Evolutionary conservation across 2,113 vertebrate genomes (phyloP).

Genomic region (Nothoprocta perdicaria): DNA sequence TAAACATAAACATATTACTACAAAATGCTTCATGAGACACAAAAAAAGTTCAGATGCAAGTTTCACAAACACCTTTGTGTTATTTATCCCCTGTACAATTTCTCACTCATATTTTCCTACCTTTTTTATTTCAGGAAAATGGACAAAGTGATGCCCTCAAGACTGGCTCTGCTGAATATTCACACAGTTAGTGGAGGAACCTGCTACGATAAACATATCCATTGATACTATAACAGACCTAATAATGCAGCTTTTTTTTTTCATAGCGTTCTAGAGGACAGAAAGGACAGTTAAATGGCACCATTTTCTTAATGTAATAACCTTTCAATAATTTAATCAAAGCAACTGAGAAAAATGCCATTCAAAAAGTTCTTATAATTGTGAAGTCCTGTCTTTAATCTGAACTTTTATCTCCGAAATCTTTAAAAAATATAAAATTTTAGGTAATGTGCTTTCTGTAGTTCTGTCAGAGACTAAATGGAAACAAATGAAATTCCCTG

Average conservation of each 20-base stretch:
- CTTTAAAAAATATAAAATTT: not conserved
- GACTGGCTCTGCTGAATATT: not conserved
- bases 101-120: not conserved
- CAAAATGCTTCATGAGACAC: not conserved
- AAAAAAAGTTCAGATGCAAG: not conserved
- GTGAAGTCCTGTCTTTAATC: not conserved
- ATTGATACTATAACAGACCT: not conserved
- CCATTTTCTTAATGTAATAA: conserved; percentile 12
- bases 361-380: conserved; percentile 1
- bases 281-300: not conserved
- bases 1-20: not conserved
- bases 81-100: not conserved
- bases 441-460: not conserved
- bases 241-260: not conserved
- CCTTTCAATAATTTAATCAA: conserved; percentile 45
- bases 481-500: not conserved
- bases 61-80: not conserved
- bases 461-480: conserved; percentile 4
- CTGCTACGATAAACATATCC: not conserved
- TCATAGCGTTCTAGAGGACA: not conserved
- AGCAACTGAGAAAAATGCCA: not conserved
- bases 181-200: not conserved
- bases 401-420: not conserved
- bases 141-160: not conserved
- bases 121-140: not conserved